A percentile compares a stretch with the other conserved stretches of the same genome.
Conservation (phyloP, 2,797 vertebrate genomes). For the Bovichtus variegatus region DNA sequence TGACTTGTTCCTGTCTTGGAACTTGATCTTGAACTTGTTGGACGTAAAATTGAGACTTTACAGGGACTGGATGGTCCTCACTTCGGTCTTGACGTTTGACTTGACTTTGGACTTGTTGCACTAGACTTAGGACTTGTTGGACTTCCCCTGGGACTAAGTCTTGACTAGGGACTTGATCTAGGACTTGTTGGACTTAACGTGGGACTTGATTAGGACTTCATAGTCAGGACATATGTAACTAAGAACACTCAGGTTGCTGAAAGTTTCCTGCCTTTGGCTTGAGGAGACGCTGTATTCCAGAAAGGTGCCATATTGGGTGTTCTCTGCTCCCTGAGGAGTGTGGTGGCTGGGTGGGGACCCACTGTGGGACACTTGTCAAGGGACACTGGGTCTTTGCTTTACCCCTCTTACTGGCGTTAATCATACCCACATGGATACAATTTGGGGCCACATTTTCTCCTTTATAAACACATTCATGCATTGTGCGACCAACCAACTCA, state of each 20-base stretch:
- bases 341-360: slow-evolving; percentile 43
- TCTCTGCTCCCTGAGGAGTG: slow-evolving; percentile 37
- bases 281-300: not conserved
- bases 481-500: slow-evolving; percentile 38
- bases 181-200: not conserved
- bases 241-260: not conserved
- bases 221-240: not conserved
- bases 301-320: slow-evolving; percentile 56
- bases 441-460: slow-evolving; percentile 49
- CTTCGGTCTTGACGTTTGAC: not conserved
- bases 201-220: not conserved
- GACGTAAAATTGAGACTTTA: too few relatives aligned
- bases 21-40: not conserved
- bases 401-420: slow-evolving; percentile 42
- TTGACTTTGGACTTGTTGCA: not conserved
- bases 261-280: not conserved
- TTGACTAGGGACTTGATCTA: not conserved
- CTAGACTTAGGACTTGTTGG: not conserved
- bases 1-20: not conserved
- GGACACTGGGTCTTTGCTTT: slow-evolving; percentile 39
- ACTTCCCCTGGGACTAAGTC: not conserved
- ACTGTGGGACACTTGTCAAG: slow-evolving; percentile 44
- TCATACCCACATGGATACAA: slow-evolving; percentile 60
- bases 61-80: not conserved
- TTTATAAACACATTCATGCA: slow-evolving; percentile 41